These are phyloP conservation scores for Lichenostomus cassidix DNA, from an alignment of 2,113 vertebrate species.

Conservation along the genomic window DNA sequence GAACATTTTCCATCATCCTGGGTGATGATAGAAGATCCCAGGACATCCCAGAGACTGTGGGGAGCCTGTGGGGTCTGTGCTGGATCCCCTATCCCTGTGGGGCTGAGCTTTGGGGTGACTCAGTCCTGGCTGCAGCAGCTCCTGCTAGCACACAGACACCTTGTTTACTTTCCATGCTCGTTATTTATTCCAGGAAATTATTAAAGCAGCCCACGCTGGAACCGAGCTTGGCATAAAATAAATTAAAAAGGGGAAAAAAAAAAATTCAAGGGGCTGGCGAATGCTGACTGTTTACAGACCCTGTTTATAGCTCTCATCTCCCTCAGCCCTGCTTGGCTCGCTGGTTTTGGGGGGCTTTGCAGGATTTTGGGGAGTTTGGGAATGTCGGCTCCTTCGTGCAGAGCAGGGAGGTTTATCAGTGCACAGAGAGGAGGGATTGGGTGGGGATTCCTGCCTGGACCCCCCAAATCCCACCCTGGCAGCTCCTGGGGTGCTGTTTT, in stretches of 20 bases:
- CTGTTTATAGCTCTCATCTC: not conserved
- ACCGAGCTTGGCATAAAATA: slow-evolving; percentile 15
- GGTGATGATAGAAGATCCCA: not conserved
- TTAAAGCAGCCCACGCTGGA: slow-evolving; percentile 46
- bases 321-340: fast-evolving
- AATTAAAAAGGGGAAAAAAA: not conserved
- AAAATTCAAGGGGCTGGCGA: not conserved
- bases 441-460: not conserved
- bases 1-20: not conserved
- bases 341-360: not conserved
- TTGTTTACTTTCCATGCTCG: slow-evolving; percentile 33
- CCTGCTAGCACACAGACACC: not conserved
- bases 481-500: fast-evolving
- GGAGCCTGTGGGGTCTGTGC: not conserved
- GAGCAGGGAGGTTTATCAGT: not conserved
- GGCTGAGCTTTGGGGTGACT: not conserved
- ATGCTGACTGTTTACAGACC: not conserved
- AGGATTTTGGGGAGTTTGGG: not conserved
- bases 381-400: fast-evolving
- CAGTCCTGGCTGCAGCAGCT: not conserved
- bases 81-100: not conserved
- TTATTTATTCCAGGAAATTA: slow-evolving; percentile 66
- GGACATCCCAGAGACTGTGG: not conserved
- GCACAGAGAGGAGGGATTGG: not conserved
- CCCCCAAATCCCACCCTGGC: fast-evolving